A percentile compares a stretch with the other conserved stretches of the same genome.
Evolutionary conservation across 2,888 invertebrate genomes (phyloP).

Genomic region (Volucella bombylans): DNA sequence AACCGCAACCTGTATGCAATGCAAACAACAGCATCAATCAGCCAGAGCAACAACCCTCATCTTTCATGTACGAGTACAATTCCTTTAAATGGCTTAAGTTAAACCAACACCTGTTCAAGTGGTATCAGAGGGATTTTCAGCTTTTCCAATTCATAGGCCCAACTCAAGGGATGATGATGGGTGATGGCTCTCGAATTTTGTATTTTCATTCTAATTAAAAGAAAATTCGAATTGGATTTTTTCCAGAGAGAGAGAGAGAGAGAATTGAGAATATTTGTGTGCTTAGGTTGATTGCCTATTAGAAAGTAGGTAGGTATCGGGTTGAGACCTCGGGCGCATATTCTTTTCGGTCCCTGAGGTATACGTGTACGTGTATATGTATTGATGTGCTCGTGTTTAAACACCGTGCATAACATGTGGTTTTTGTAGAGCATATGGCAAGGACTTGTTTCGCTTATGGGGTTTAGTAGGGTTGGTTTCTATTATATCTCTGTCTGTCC

Average conservation of each 20-base stretch:
- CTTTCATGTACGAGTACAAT: slow-evolving; percentile 66
- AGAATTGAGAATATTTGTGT: slow-evolving; percentile 11
- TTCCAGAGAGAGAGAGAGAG: background rate
- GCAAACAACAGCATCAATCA: slow-evolving; percentile 60
- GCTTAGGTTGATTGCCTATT: slow-evolving; percentile 67
- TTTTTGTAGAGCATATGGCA: slow-evolving; percentile 82
- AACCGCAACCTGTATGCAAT: slow-evolving; percentile 71
- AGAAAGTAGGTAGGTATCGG: slow-evolving; percentile 50
- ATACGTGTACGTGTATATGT: slow-evolving; percentile 61
- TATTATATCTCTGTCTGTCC: slow-evolving; percentile 75
- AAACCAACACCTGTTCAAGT: slow-evolving; percentile 78
- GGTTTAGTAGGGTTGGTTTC: slow-evolving; percentile 34
- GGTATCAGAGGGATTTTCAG: slow-evolving; percentile 75
- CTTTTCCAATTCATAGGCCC: slow-evolving; percentile 45
- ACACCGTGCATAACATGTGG: slow-evolving; percentile 83
- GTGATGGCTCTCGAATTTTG: slow-evolving; percentile 47
- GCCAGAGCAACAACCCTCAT: slow-evolving; percentile 49
- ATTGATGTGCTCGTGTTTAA: slow-evolving; percentile 79
- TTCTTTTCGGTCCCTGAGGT: slow-evolving; percentile 68
- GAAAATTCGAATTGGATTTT: slow-evolving; percentile 81
- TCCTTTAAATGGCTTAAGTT: slow-evolving; percentile 75
- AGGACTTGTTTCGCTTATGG: slow-evolving; percentile 78
- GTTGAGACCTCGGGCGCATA: slow-evolving; percentile 74
- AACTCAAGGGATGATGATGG: slow-evolving; percentile 61
- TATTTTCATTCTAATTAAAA: slow-evolving; percentile 72